Evolutionary conservation across 2,797 vertebrate genomes (phyloP), one percentile per base, ranked within the genome.

Genomic region (Eupleurogrammus muticus): DNA sequence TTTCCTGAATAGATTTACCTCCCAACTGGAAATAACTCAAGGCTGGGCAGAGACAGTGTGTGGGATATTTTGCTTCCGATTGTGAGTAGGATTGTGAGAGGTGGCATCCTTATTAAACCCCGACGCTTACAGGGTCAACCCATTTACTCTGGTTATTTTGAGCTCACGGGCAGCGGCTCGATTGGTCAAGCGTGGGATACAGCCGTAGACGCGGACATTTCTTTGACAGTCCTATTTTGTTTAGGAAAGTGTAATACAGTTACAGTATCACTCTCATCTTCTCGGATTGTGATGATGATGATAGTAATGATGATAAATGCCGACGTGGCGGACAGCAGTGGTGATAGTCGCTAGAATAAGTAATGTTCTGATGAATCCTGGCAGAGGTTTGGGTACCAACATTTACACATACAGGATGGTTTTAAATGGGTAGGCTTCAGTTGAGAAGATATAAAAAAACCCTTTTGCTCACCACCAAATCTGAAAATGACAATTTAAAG

Each of bases 101-200:
- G 55, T 68, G 38, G 51, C 46, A 49, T 68, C 66, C 67, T 68
- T 73, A 80, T 81, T 75, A 83, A 80, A 70, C 55, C 64, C 19
- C 2, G 67, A 49, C 53, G 53, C 67, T 74, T 64, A 46, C 67
- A 63, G 59, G 82, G 79, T 84, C 77, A 84, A 28, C 59, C 47
- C 32, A 69, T 85, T 85, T 74, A 48, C 67, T 38, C 3, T 0
- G 66, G 76, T 84, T 74, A 73, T 83, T 81, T 70, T 60, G 65
- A 86, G 77, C 73, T 73, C 47, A 35, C 34, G 5, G 21, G 51
- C 52, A 42, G 73, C n/a, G 4, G 47, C 34, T 5, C 21, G 20
- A 65, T 73, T 71, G 68, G 70, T 59, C 65, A 70, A 50, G 65
- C 19, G 61, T 57, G 23, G 63, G 62, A 58, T 70, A n/a, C 69